A percentile compares a stretch with the other conserved stretches of the same genome.
These are phyloP conservation scores for Lycia hirtaria DNA, from an alignment of 2,888 invertebrate genomes.

Conservation along the genomic window DNA sequence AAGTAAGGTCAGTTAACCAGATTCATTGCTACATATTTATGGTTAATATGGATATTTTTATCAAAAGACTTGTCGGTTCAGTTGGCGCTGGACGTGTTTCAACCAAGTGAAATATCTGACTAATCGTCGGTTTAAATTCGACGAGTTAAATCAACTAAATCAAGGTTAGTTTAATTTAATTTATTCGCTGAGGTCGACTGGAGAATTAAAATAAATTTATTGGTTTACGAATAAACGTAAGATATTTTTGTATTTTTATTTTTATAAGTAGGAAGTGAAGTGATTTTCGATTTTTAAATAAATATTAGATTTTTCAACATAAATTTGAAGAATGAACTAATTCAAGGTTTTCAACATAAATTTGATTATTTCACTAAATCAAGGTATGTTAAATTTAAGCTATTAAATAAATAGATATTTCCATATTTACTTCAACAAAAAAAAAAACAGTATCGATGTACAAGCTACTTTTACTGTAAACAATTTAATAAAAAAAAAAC, in stretches of 20 bases:
- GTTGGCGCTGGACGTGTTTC: constrained; percentile 20
- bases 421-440: too few relatives aligned
- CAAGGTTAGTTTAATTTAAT: constrained; percentile 21
- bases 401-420: too few relatives aligned
- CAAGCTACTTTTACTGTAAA: too few relatives aligned
- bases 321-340: too few relatives aligned
- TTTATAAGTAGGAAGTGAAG: background rate
- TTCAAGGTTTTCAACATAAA: too few relatives aligned
- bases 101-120: constrained; percentile 1
- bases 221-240: background rate
- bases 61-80: constrained; percentile 12
- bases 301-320: too few relatives aligned
- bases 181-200: background rate
- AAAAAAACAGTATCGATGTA: too few relatives aligned
- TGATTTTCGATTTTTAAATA: too few relatives aligned
- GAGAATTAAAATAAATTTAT: background rate
- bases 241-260: background rate
- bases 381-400: too few relatives aligned
- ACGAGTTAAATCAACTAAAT: background rate
- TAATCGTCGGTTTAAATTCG: background rate
- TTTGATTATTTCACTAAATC: too few relatives aligned
- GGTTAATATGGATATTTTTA: constrained; percentile 16
- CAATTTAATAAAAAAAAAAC: too few relatives aligned
- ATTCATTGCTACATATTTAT: constrained; percentile 26
- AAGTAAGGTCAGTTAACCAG: constrained; percentile 18